phyloP scores from a whole-genome alignment of 1,140 invertebrate genomes.

The Oncopodura yosiiana region DNA sequence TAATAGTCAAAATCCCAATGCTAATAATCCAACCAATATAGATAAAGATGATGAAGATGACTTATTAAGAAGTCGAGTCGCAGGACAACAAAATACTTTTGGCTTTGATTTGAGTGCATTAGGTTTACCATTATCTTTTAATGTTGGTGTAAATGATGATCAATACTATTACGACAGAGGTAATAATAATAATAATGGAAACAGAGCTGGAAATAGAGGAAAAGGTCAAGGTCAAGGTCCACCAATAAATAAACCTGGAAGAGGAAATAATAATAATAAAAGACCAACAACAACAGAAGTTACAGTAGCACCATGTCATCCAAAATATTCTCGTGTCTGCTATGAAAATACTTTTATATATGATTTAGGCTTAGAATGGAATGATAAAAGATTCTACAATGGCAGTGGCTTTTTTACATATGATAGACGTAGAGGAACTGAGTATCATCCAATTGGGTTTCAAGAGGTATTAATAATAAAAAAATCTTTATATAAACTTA shows the following conservation, averaged over 20 bases:
- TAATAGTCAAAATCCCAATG: neutral
- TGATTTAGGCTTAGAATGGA: conserved; percentile 16
- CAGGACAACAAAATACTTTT: too few relatives aligned
- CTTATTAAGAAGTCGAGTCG: too few relatives aligned
- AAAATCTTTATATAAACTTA: neutral
- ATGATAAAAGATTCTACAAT: conserved; percentile 8
- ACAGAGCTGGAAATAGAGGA: neutral
- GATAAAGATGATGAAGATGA: too few relatives aligned
- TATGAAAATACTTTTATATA: conserved; percentile 7
- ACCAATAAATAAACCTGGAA: neutral
- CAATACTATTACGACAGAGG: too few relatives aligned
- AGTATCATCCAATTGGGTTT: conserved; percentile 10
- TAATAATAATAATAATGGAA: too few relatives aligned
- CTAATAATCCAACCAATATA: too few relatives aligned
- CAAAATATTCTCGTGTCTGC: neutral
- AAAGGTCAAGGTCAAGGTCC: neutral
- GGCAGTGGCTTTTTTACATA: conserved; percentile 10
- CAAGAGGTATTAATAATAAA: conserved; percentile 11
- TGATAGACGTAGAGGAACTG: conserved; percentile 1
- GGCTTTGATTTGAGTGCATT: too few relatives aligned
- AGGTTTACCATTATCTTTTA: conserved; percentile 7
- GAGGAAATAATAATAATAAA: conserved; percentile 1
- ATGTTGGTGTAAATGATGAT: conserved; percentile 33
- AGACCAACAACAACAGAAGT: neutral
- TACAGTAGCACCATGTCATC: neutral